Conservation (phyloP, 2,797 vertebrate genomes). For the Aeoliscus strigatus region DNA sequence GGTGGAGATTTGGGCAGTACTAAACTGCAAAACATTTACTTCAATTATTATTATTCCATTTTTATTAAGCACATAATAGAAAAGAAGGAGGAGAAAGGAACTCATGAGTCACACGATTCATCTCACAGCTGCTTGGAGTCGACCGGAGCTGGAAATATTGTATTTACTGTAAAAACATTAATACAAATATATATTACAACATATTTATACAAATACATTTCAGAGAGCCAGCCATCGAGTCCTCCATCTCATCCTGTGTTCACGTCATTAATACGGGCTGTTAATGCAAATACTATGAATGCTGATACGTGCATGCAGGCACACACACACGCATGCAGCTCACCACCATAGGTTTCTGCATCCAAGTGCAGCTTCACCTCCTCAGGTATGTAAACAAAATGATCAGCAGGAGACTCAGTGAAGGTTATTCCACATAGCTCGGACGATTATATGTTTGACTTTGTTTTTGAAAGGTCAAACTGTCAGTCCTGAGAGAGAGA, state of each 20-base stretch:
- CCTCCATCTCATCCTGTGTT: conserved; percentile 19
- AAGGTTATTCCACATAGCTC: conserved; percentile 21
- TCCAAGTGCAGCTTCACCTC: conserved; percentile 32
- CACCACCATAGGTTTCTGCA: conserved; percentile 52
- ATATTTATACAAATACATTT: no score
- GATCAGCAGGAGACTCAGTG: conserved; percentile 18
- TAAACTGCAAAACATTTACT: no score
- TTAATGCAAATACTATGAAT: conserved; percentile 9
- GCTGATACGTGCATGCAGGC: conserved; percentile 16
- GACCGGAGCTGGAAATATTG: no score
- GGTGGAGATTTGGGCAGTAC: no score
- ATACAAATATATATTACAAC: no score
- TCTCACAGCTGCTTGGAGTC: no score
- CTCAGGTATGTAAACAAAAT: conserved; percentile 61
- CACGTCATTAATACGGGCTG: conserved; percentile 40
- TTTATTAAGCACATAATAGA: no score
- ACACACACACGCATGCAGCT: conserved; percentile 1
- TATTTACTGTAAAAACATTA: no score
- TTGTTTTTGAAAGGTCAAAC: conserved; percentile 2
- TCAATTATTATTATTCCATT: no score
- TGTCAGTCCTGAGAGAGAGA: background rate
- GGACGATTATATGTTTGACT: no score
- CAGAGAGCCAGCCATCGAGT: conserved; percentile 4
- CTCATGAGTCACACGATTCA: no score
- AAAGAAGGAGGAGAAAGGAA: no score